Evolutionary conservation across 2,797 vertebrate species (phyloP).

Genomic region (Telmatherina bonti): DNA sequence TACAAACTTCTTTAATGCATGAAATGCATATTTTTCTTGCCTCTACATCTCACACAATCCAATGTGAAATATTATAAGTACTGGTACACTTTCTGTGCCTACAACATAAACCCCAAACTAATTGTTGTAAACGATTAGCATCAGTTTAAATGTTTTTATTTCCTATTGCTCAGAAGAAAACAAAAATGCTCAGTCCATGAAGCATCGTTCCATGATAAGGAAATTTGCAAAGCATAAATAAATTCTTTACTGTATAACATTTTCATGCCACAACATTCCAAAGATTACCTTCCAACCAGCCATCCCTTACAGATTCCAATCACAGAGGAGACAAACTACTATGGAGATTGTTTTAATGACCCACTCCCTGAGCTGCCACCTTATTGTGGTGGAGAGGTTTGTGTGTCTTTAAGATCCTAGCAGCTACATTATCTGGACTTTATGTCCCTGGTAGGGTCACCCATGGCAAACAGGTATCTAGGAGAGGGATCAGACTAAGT

Average conservation of each 20-base stretch:
- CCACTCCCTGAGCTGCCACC: too few species aligned
- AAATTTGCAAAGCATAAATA: constrained; percentile 47
- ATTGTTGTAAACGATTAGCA: background rate
- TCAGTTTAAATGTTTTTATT: background rate
- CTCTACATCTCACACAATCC: background rate
- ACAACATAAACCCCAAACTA: background rate
- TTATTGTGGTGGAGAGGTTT: too few species aligned
- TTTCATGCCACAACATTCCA: constrained; percentile 56
- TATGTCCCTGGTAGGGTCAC: too few species aligned
- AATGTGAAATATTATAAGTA: background rate
- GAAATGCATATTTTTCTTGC: background rate
- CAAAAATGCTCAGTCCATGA: constrained; percentile 17
- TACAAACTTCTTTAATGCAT: constrained; percentile 15
- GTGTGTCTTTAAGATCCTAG: too few species aligned
- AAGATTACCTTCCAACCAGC: constrained; percentile 50
- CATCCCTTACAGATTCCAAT: constrained; percentile 8
- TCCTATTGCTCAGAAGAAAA: too few species aligned
- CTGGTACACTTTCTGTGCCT: too few species aligned
- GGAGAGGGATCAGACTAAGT: too few species aligned
- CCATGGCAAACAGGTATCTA: too few species aligned
- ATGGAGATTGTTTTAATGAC: constrained; percentile 37
- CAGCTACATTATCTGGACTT: too few species aligned
- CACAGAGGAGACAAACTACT: constrained; percentile 30
- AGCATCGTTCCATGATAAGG: constrained; percentile 59
- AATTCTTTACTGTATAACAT: constrained; percentile 56